Evolutionary conservation across 2,113 vertebrate species (phyloP).

Genomic region (Toxotes chatareus): DNA sequence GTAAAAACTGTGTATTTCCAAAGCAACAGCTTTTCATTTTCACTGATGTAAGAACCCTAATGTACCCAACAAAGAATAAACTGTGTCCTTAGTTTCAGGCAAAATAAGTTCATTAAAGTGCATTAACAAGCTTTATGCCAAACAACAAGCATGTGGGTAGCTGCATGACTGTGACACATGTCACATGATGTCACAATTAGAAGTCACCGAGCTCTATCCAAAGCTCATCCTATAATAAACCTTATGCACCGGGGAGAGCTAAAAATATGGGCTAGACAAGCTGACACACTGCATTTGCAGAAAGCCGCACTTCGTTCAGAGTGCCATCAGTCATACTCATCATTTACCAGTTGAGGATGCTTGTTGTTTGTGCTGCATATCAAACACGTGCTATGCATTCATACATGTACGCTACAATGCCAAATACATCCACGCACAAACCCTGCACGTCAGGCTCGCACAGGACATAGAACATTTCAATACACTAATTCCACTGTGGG

Average conservation of each 20-base stretch:
- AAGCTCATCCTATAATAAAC: constrained; percentile 70
- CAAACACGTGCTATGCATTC: neutral
- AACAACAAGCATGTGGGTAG: constrained; percentile 1
- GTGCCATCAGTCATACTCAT: constrained; percentile 59
- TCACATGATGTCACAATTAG: constrained; percentile 56
- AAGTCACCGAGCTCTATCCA: constrained; percentile 63
- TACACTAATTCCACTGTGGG: neutral
- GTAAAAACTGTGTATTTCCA: neutral
- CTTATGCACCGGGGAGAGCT: constrained; percentile 66
- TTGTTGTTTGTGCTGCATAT: constrained; percentile 22
- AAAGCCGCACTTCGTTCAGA: constrained; percentile 59
- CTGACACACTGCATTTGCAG: constrained; percentile 73
- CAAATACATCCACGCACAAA: neutral
- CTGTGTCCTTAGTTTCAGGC: neutral
- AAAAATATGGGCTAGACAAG: constrained; percentile 77
- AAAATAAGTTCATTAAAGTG: neutral
- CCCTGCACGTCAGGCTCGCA: neutral
- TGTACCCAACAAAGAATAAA: neutral
- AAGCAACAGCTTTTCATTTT: neutral
- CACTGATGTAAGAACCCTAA: neutral
- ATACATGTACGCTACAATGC: neutral
- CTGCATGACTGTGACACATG: constrained; percentile 33
- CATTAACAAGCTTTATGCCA: neutral
- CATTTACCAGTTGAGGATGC: constrained; percentile 40
- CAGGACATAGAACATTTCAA: neutral